Evolutionary conservation across 2,797 vertebrate genomes (phyloP), one percentile per base, ranked within the genome.

Genomic region (Parauchenoglanis ngamensis): DNA sequence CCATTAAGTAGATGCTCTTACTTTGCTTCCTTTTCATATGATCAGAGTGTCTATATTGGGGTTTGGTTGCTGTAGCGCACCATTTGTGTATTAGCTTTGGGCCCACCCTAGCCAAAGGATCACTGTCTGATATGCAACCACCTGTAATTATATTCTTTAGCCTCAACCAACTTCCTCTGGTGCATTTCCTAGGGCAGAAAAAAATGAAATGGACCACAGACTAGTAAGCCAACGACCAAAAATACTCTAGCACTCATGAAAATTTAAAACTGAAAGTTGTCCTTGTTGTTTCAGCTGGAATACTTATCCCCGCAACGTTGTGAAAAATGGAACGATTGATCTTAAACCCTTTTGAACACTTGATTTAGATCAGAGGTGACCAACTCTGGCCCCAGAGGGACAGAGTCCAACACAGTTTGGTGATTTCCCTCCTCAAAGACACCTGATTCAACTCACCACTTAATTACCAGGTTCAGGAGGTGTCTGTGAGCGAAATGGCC

Each of bases 111-210:
- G 92, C 87, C 87, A 84, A 88, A 90, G 88, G 90, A 90, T 89
- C 88, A 86, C 90, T 87, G 85, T 90, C 87, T 87, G 88, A 90
- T 92, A 90, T 91, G 86, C 76, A 89, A 92, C 93, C 93, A 91
- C 92, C 90, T 92, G 89, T 94, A 94, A 94, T 94, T 93, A 94
- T 88, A 92, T 90, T 92, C 90, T 90, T 89, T 92, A 90, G 89
- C 70, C 86, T 57, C 87, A 92, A 93, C 90, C 86, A 92, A 88
- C 90, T 94, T 90, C 90, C 88, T 93, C 93, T 91, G 61, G 92
- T 81, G 90, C 91, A 86, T 91, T 88, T 79, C 86, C 86, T 85
- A 82, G 65, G 91, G 94, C 93, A 92, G 91, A 90, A 93, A 94
- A 94, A 94, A 91, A 93, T 82, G 65, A 88, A 89, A 90, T 92